Evolutionary conservation across 2,888 invertebrate genomes (phyloP), one percentile per base, ranked within the genome.

Genomic region (Autographa gamma): DNA sequence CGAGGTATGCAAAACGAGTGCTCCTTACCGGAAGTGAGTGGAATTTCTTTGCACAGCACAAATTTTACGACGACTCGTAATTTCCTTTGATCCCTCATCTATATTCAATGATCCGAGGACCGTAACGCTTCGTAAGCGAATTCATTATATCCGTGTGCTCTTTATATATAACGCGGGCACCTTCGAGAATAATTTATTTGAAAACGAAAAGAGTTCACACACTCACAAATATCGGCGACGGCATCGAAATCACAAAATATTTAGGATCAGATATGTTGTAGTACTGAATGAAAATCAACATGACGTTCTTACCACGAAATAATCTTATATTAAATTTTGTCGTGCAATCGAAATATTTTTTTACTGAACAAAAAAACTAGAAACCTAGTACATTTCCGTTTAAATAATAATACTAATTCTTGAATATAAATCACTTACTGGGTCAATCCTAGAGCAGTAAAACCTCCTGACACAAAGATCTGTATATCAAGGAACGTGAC

Each of bases 81-180:
- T 93, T 93, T 94, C 87, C 92, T 93, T 94, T 94, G 94, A 94
- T 93, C 94, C 93, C 93, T 93, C 93, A 93, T 95, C 93, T 94
- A 93, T 94, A 95, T 94, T 95, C 94, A 95, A 94, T 94, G 94
- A 94, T 93, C 92, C 91, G 89, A 90, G 88, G 90, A 91, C 90
- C 89, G 91, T 91, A 91, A 93, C 92, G 93, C 93, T 92, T 87
- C 88, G 92, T 91, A 94, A 93, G 94, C 92, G 92, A 92, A 93
- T 93, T 94, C 93, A 93, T 94, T 94, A 93, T 92, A 91, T 91
- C 86, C 88, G 85, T 89, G 89, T 89, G 91, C 89, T 91, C 87
- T 90, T 88, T 88, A 89, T 87, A 88, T 86, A 88, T 87, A 89
- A 84, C 86, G 71, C 62, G 76, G 71, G 74, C 74, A 84, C 75